Evolutionary conservation across 2,888 invertebrate species (phyloP), one percentile per base, ranked within the genome.

Genomic region (Dasysyrphus albostriatus): DNA sequence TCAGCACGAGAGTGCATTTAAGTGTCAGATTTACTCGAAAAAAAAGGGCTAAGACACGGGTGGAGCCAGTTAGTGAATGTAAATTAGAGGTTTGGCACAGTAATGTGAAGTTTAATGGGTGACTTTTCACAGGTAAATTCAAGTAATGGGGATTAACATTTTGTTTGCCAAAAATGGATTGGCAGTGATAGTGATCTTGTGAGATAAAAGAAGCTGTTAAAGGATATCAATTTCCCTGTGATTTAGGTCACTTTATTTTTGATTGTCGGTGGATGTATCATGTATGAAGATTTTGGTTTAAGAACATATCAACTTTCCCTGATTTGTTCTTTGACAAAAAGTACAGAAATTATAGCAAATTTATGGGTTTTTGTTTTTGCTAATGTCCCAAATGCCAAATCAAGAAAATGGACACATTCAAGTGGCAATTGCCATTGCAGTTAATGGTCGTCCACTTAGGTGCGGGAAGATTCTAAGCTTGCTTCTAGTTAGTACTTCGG

Each of bases 1-100:
- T 87, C 87, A 67, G 70, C 39, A 42, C 78, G 78, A 82, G 82
- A 87, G 87, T 87, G 87, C 87, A 78, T 87, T 87, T 87, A 70
- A 75, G 83, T 87, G 87, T 87, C 87, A 83, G 56, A 72, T 37
- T 42, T 77, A 61, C 16, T 51, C 19, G 61, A 69, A 65, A 24
- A 83, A 83, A 24, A 83, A 83, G 87, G 87, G 87, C 75, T 47
- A 34, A 73, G 19, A 51, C 32, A 19, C 39, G 49, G 63, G 70
- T 70, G 65, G 51, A 51, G 73, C 56, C 51, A 6, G 34, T 56
- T 29, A 39, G 76, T 67, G 49, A 51, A 42, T 69, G 54, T 34
- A 42, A 24, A 56, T 83, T 79, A 69, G 78, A 67, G 77, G 44
- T 74, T 73, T 73, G 77, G 49, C 61, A 34, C 37, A 47, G 2